Conservation (phyloP, 2,113 vertebrate genomes). For the Macrotus californicus region DNA sequence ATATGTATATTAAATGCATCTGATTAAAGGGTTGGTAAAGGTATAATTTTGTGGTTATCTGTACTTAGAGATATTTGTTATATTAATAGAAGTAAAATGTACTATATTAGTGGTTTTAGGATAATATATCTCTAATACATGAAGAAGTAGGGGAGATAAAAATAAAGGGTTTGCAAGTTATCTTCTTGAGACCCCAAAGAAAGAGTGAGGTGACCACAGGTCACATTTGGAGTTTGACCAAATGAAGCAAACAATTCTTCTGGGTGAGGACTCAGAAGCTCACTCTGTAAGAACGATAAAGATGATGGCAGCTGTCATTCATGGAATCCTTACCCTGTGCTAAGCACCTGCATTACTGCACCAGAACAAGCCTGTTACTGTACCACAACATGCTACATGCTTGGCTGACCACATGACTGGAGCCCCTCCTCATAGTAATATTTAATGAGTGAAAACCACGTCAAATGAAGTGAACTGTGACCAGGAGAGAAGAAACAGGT, state of each 20-base stretch:
- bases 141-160: not conserved
- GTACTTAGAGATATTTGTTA: constrained; percentile 22
- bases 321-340: not conserved
- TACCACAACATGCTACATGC: not conserved
- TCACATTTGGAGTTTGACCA: not conserved
- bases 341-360: not conserved
- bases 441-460: not conserved
- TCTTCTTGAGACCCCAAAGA: not conserved
- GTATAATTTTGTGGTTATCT: constrained; percentile 34
- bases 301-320: too few relatives aligned
- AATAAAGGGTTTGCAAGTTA: not conserved
- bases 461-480: not conserved
- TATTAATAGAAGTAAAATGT: not conserved
- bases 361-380: not conserved
- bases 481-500: not conserved
- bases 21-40: constrained; percentile 23
- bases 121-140: not conserved
- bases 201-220: not conserved
- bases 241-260: not conserved
- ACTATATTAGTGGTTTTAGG: not conserved
- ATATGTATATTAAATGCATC: not conserved
- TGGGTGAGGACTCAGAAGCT: not conserved
- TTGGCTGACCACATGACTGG: not conserved
- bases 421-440: not conserved
- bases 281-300: not conserved